A percentile compares a stretch with the other conserved stretches of the same genome.
These are phyloP conservation scores for Drosophila incognita DNA, from an alignment of 2,888 invertebrate species.

Conservation along the genomic window DNA sequence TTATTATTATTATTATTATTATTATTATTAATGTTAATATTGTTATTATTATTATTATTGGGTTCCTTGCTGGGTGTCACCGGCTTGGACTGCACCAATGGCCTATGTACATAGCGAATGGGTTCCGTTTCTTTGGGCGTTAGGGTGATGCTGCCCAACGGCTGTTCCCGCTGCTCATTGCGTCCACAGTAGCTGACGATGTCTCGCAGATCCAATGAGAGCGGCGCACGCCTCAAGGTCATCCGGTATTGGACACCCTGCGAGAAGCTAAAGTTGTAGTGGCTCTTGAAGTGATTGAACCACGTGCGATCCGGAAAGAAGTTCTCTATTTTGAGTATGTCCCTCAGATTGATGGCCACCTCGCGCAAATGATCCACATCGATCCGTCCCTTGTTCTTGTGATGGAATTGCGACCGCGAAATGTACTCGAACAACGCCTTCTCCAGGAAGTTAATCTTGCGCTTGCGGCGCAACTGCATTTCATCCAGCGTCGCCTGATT, in stretches of 20 bases:
- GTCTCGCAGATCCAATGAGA: conserved; percentile 79
- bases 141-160: conserved; percentile 61
- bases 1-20: not conserved
- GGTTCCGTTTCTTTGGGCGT: conserved; percentile 61
- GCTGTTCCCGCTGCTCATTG: conserved; percentile 68
- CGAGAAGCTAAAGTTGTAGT: conserved; percentile 67
- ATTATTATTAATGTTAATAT: conserved; percentile 2
- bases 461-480: conserved; percentile 70
- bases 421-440: conserved; percentile 82
- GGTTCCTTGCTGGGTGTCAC: conserved; percentile 2
- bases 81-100: conserved; percentile 32
- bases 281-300: conserved; percentile 74
- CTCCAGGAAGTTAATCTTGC: conserved; percentile 81
- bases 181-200: conserved; percentile 81
- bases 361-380: conserved; percentile 65
- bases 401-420: conserved; percentile 79
- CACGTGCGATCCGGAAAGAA: conserved; percentile 78
- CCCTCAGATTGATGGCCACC: conserved; percentile 71
- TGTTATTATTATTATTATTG: conserved; percentile 3
- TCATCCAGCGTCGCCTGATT: conserved; percentile 74
- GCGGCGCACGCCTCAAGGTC: conserved; percentile 61
- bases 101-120: conserved; percentile 7
- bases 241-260: conserved; percentile 47
- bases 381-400: conserved; percentile 69
- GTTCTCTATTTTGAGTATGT: conserved; percentile 80